Conservation (phyloP, 1,140 invertebrate genomes). For the Proales similis region DNA sequence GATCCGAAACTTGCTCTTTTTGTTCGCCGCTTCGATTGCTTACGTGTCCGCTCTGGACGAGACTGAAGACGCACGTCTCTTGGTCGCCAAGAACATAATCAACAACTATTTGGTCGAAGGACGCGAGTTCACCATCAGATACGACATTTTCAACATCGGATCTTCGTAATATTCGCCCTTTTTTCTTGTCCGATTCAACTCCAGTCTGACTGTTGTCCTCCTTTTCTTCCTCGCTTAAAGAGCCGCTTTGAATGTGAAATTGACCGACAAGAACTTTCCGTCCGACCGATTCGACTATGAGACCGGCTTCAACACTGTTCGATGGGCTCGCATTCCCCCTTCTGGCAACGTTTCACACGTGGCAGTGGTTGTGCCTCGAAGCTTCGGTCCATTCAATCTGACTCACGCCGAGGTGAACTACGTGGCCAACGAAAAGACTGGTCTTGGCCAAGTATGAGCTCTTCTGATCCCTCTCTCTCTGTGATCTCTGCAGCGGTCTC, state of each 20-base stretch:
- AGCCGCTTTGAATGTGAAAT: constrained; percentile 75
- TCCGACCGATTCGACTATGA: constrained; percentile 76
- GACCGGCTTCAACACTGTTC: constrained; percentile 71
- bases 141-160: constrained; percentile 59
- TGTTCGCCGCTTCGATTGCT: too few relatives aligned
- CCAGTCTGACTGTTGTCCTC: constrained; percentile 35
- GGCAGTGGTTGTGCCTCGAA: constrained; percentile 77
- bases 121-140: constrained; percentile 89
- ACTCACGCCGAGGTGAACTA: constrained; percentile 87
- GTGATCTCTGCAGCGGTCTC: constrained; percentile 1
- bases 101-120: constrained; percentile 97
- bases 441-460: constrained; percentile 43
- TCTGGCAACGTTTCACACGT: constrained; percentile 84
- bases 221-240: constrained; percentile 51
- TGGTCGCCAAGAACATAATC: constrained; percentile 62
- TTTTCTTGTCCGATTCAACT: too few relatives aligned
- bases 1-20: too few relatives aligned
- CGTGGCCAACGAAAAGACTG: constrained; percentile 61
- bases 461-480: not conserved
- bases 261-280: constrained; percentile 81
- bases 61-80: constrained; percentile 50
- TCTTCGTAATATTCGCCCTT: constrained; percentile 51
- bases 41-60: constrained; percentile 41
- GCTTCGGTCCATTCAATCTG: constrained; percentile 91
- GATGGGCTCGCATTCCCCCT: constrained; percentile 79